Evolutionary conservation across 1,140 invertebrate species (phyloP).

Genomic region (Nasonia longicornis): DNA sequence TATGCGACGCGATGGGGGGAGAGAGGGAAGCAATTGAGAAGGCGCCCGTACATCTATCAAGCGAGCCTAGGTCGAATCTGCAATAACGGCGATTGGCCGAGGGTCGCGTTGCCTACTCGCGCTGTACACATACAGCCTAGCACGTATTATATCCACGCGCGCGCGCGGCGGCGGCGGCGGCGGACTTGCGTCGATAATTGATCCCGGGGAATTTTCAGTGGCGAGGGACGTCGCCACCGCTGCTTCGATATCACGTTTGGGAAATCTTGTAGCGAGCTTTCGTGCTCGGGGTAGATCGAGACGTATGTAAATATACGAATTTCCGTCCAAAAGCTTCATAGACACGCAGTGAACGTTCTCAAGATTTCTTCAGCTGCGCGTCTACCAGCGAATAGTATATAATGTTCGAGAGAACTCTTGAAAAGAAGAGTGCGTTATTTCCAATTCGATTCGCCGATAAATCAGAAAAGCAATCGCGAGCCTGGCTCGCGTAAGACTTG

Average conservation of each 20-base stretch:
- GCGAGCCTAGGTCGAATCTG: constrained; percentile 36
- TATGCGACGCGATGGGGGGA: not conserved
- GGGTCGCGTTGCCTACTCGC: constrained; percentile 12
- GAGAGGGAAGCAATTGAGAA: constrained; percentile 34
- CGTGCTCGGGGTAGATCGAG: not conserved
- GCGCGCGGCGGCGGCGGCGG: too few species aligned
- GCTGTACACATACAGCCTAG: not conserved
- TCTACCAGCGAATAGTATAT: not conserved
- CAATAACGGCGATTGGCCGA: constrained; percentile 44
- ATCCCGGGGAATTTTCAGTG: constrained; percentile 38
- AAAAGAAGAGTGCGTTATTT: too few species aligned
- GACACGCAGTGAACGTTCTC: too few species aligned
- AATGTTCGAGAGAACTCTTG: too few species aligned
- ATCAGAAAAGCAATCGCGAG: not conserved
- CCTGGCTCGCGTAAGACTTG: not conserved
- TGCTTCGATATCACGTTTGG: constrained; percentile 29
- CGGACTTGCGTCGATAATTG: constrained; percentile 31
- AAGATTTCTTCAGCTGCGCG: too few species aligned
- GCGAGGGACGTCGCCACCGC: constrained; percentile 34
- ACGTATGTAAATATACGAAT: not conserved
- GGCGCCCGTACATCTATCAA: constrained; percentile 37
- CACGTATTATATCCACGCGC: not conserved
- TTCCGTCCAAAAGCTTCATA: not conserved
- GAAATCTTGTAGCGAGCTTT: constrained; percentile 46
- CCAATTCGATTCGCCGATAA: constrained; percentile 7